Evolutionary conservation across 2,113 vertebrate genomes (phyloP), one percentile per base, ranked within the genome.

Genomic region (Aptenodytes forsteri): DNA sequence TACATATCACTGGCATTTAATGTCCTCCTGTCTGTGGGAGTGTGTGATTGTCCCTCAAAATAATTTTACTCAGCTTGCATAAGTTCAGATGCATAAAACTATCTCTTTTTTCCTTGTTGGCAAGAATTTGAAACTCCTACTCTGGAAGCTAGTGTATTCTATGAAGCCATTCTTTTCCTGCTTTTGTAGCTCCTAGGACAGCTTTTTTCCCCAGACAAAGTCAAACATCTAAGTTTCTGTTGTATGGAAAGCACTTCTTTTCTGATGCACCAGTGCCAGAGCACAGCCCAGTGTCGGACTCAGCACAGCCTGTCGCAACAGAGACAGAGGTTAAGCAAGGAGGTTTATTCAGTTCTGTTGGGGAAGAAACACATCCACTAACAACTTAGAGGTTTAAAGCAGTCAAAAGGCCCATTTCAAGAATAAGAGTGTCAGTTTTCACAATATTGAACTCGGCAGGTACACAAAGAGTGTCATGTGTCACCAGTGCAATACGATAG

Each of bases 271-370:
- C 62, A 54, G 81, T 87, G 75, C 46, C 87, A 58, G 78, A 47
- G 54, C 84, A 91, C 66, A 95, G 73, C 70, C 94, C 93, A 26
- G 87, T 42, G 81, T 80, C 0, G 29, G 70, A 73, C 91, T 83
- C 82, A 26, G 94, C 93, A 87, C 89, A 88, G 95, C 67, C 91
- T 90, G 91, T 83, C 7, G 2, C 87, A 96, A 59, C 2, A 2
- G 91, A 96, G 89, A 77, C 91, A 97, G 96, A 97, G 96, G 95
- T 97, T 97, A 97, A 97, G 96, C 89, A 95, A 94, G 97, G 79
- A 94, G 94, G 95, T 97, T 96, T 96, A 94, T 96, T 97, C 96
- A 93, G 66, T 96, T 66, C 93, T 95, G 62, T 86, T 97, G 91
- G 78, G 91, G 93, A 96, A 93, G 96, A 96, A 97, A 96, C 84